phyloP scores from a whole-genome alignment of 2,888 invertebrate genomes.

The Magallana nippona region DNA sequence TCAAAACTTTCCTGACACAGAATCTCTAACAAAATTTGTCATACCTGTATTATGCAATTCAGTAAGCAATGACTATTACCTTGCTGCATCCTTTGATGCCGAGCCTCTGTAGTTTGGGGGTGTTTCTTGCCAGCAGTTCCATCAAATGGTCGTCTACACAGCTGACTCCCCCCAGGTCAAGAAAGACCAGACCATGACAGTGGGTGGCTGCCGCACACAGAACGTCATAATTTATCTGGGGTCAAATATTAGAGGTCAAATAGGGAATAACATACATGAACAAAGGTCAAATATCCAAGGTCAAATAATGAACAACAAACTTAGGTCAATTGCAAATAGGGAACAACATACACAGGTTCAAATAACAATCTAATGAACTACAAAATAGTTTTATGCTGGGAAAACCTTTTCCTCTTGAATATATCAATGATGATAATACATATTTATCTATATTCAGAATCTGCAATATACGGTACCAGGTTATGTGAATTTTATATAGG shows the following conservation, averaged over 20 bases:
- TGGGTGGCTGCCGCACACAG: conserved; percentile 61
- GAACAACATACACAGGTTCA: background rate
- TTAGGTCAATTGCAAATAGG: background rate
- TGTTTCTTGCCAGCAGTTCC: conserved; percentile 67
- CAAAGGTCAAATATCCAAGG: background rate
- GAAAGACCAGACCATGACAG: conserved; percentile 68
- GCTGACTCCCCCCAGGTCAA: conserved; percentile 71
- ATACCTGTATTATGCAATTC: too few relatives aligned
- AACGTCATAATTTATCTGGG: conserved; percentile 48
- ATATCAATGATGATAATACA: too few relatives aligned
- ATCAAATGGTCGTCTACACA: conserved; percentile 70
- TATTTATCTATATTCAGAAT: too few relatives aligned
- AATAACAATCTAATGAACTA: too few relatives aligned
- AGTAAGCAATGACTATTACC: conserved; percentile 60
- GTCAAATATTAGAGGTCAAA: too few relatives aligned
- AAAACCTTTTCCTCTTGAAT: too few relatives aligned
- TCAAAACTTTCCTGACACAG: too few relatives aligned
- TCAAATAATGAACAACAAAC: background rate
- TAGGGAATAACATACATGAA: background rate
- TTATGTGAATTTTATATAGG: background rate
- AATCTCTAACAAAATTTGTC: too few relatives aligned
- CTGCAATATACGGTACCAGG: too few relatives aligned
- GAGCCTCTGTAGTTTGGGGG: conserved; percentile 67
- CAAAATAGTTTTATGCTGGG: too few relatives aligned
- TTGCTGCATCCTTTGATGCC: conserved; percentile 74